Base-by-base conservation (phyloP, 2,888 invertebrate genomes). In the Pseudeuparius sepicola region DNA sequence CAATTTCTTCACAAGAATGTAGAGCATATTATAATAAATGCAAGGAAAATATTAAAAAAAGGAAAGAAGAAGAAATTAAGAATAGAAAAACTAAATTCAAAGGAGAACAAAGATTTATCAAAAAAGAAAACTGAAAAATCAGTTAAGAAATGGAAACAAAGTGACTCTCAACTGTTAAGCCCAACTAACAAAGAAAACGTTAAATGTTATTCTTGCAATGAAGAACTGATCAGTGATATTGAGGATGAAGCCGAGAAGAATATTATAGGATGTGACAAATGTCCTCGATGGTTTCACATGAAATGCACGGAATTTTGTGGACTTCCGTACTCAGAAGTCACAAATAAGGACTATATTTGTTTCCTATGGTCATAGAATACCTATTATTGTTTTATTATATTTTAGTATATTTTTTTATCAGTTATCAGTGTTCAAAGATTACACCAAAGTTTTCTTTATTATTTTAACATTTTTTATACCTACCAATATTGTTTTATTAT, bases 91-190 rank as follows among this genome's bases (percentile, higher is more conserved):
- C 18, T 32, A 10, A 29, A 34, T 9, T 5, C 31, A 10, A 18
- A 34, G 14, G 9, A 36, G 23, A 14, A 34, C n/a, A 23, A 32
- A 11, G 14, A 11, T 12, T 12, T 10, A 12, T 13, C 6, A 23
- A 20, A 13, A 12, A 36, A 18, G 14, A 11, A 36, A 31, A 10
- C 17, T 32, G 10, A 34, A 34, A 34, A 13, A 16, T 20, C 6
- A 15, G 31, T 9, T 10, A 32, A 14, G 6, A 9, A 14, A 17
- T n/a, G 11, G 29, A 31, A 4, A 15, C 11, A 16, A 18, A 31
- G 10, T 7, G 10, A 4, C 14, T 9, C 9, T 10, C 27, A 14
- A 34, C 7, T 29, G 15, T 6, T 14, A 18, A 18, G 23, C 2
- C 9, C n/a, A 31, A 15, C 4, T 16, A 4, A 18, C 11, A 36